Conservation (phyloP, 2,797 vertebrate species). For the Epinephelus coioides region DNA sequence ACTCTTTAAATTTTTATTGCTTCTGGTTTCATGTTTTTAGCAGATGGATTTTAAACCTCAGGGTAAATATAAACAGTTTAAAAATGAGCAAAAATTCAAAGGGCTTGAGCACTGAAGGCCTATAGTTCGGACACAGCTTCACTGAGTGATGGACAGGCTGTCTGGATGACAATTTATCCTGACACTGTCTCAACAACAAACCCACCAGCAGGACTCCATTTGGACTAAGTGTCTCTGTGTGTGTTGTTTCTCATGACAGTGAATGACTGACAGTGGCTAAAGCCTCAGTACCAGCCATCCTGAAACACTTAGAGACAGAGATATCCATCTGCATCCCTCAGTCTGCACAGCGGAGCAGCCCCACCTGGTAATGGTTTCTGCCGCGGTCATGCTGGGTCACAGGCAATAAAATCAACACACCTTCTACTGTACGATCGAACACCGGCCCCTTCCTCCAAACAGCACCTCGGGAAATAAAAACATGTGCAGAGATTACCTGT, state of each 20-base stretch:
- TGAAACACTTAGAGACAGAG: slow-evolving; percentile 55
- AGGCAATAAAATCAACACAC: slow-evolving; percentile 51
- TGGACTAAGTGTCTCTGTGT: slow-evolving; percentile 32
- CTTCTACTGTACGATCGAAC: slow-evolving; percentile 40
- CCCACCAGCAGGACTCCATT: slow-evolving; percentile 17
- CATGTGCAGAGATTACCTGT: slow-evolving; percentile 51
- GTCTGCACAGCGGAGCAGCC: slow-evolving; percentile 21
- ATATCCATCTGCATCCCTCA: slow-evolving; percentile 56
- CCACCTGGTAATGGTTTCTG: slow-evolving; percentile 67
- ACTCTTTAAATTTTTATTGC: slow-evolving; percentile 16
- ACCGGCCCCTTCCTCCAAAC: slow-evolving; percentile 13
- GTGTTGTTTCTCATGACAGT: slow-evolving; percentile 16
- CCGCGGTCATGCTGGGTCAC: slow-evolving; percentile 33
- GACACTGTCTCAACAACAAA: slow-evolving; percentile 11
- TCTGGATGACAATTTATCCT: not conserved
- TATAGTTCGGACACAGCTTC: not conserved
- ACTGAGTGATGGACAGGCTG: slow-evolving; percentile 5
- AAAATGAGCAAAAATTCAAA: not conserved
- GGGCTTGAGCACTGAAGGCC: not conserved
- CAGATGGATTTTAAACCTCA: slow-evolving; percentile 2
- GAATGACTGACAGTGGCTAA: slow-evolving; percentile 45
- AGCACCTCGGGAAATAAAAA: slow-evolving; percentile 45
- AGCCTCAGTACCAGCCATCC: slow-evolving; percentile 28
- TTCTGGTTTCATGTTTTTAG: not conserved
- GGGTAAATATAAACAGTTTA: not conserved